Base-by-base conservation (phyloP, 2,888 invertebrate species). In the Thelaira solivaga region DNA sequence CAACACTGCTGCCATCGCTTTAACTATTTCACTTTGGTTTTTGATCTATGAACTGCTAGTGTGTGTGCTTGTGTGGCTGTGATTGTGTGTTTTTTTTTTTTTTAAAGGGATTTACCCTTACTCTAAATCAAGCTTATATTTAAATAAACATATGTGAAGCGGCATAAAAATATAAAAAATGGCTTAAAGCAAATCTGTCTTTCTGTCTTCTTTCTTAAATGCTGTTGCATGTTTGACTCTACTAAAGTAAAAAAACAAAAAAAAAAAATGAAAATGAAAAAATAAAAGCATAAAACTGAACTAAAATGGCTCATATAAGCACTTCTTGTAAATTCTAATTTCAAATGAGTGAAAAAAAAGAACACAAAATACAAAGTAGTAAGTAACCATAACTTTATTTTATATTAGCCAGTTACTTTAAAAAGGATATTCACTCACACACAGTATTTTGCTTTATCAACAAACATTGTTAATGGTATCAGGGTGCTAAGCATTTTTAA, bases 91-190 rank as follows among this genome's bases (percentile, higher is more conserved):
- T 29, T 29, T 65, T 57, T 49, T 18, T 26, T 45, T 64, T 5
- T 51, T 64, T 43, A 39, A 65, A 78, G 69, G 78, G 69, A 78
- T 78, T 78, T 71, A 78, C 78, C 78, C 78, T 78, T 74, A 78
- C 78, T 74, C 78, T 78, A 74, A 78, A 78, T 74, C 78, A 78
- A 71, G 78, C 74, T 78, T 78, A 78, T 78, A 78, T 65, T 78
- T 78, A 74, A 74, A 78, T 73, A 59, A 62, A 73, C 73, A 68
- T 72, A 68, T 78, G 64, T 74, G 72, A 73, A 65, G 39, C 26
- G 71, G 29, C 20, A 59, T 73, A 61, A 47, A 78, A 71, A 74
- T 74, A 65, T 74, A 65, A 74, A 75, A 74, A 74, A 78, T 74
- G 65, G 74, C 78, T 78, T 78, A 74, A 74, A 78, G 78, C 78